Base-by-base conservation (phyloP, 2,797 vertebrate genomes). In the Hyperoplus immaculatus region DNA sequence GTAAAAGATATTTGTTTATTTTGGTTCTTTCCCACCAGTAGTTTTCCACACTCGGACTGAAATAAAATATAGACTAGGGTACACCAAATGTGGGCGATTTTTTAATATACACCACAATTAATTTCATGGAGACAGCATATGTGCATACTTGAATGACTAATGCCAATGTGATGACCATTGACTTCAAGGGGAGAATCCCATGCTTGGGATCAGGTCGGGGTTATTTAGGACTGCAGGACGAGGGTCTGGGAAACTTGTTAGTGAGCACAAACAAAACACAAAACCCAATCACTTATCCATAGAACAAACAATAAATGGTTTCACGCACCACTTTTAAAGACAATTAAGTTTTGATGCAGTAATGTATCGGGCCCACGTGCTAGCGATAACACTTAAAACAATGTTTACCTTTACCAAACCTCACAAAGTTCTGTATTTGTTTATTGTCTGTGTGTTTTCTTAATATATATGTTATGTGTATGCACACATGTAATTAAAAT, bases 1-100 rank as follows among this genome's bases (percentile, higher is more conserved):
- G 15, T 92, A 93, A 94, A 94, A 94, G 89, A 92, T 92, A 93
- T 87, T 89, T 70, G 87, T 95, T 94, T 94, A 94, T 94, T 95
- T 95, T 93, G 90, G 91, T 93, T 94, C 73, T 91, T 93, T 85
- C 90, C 92, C 92, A 92, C 92, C 92, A 94, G 92, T 92, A 92
- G 90, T 93, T 93, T 91, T 91, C 92, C 90, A 93, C 92, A 93
- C 92, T 91, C 92, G 89, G 91, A 93, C 88, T 90, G 88, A 93
- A 93, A 92, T 76, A 89, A 93, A 92, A 90, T 88, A 88, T 89
- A 91, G 91, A 93, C 90, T 90, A 91, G 91, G 77, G 85, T 94
- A 94, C 92, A 94, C 89, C 53, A 94, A 94, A 93, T 91, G 90
- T 81, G 87, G 92, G 90, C 29, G 84, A 90, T 87, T 87, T 89